Percentiles rank a stretch among this genome's conserved stretches.
Conservation (phyloP, 2,797 vertebrate species). For the Anguilla megastoma region DNA sequence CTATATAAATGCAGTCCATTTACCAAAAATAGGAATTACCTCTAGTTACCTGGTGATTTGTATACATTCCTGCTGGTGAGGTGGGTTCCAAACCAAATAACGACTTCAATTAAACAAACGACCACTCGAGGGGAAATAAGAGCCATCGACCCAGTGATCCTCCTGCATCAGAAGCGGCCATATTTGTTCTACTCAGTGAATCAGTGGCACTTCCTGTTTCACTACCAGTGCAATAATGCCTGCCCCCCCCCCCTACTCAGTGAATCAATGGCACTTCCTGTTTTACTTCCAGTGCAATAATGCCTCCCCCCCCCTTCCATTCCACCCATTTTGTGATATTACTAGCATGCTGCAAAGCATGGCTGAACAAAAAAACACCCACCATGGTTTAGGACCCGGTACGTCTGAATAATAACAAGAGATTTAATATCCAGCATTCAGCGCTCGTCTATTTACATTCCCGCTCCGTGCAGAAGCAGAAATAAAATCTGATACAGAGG, state of each 20-base stretch:
- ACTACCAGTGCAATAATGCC: too few relatives aligned
- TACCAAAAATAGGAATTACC: background rate
- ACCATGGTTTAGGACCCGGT: background rate
- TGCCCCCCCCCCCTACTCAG: too few relatives aligned
- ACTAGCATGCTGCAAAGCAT: background rate
- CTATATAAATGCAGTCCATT: too few relatives aligned
- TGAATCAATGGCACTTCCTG: background rate
- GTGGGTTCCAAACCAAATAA: slow-evolving; percentile 1
- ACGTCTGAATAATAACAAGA: slow-evolving; percentile 2
- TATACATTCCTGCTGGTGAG: background rate
- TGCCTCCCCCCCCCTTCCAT: background rate
- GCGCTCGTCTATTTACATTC: background rate
- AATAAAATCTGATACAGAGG: background rate
- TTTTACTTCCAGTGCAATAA: too few relatives aligned
- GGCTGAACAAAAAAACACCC: background rate
- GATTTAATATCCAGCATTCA: background rate
- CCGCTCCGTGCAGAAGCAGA: background rate
- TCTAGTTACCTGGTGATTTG: background rate
- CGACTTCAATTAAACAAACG: background rate
- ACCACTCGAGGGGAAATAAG: background rate
- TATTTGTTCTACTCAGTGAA: background rate
- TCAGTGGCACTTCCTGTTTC: background rate
- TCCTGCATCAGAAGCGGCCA: background rate
- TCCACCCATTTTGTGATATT: background rate
- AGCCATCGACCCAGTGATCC: background rate